phyloP scores from a whole-genome alignment of 2,113 vertebrate genomes.

The Vireo altiloquus region DNA sequence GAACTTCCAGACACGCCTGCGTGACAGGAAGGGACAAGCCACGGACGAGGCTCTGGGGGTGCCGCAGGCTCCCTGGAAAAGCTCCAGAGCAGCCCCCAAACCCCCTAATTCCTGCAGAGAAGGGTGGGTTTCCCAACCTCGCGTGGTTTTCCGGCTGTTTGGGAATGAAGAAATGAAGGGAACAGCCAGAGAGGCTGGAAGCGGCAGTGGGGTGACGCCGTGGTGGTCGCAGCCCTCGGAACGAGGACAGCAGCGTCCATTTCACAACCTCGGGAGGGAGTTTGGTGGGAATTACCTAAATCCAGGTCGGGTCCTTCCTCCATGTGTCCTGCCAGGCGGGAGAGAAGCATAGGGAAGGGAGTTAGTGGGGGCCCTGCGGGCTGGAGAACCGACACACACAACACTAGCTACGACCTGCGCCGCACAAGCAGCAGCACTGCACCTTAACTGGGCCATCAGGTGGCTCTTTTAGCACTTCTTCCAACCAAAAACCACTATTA shows the following conservation, averaged over 20 bases:
- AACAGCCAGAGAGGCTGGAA: neutral
- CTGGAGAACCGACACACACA: constrained; percentile 75
- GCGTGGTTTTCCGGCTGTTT: neutral
- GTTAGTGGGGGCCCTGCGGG: constrained; percentile 69
- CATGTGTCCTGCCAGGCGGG: constrained; percentile 85
- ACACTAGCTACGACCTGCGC: constrained; percentile 74
- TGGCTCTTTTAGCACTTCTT: constrained; percentile 60
- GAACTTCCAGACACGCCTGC: neutral
- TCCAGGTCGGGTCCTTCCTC: constrained; percentile 87
- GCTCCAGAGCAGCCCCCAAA: neutral
- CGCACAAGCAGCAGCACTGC: constrained; percentile 67
- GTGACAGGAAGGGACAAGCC: neutral
- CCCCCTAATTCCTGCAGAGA: neutral
- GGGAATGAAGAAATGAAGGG: rapidly evolving
- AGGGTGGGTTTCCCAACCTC: neutral
- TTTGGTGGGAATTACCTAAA: constrained; percentile 75
- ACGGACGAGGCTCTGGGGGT: neutral
- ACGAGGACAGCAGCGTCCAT: rapidly evolving
- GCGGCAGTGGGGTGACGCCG: rapidly evolving
- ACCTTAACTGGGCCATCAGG: constrained; percentile 32
- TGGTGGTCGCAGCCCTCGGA: rapidly evolving
- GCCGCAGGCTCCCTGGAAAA: neutral
- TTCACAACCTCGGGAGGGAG: neutral
- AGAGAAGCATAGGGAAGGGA: constrained; percentile 67
- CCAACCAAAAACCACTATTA: constrained; percentile 70